Evolutionary conservation across 2,888 invertebrate genomes (phyloP), one percentile per base, ranked within the genome.

Genomic region (Brachyptera risi): DNA sequence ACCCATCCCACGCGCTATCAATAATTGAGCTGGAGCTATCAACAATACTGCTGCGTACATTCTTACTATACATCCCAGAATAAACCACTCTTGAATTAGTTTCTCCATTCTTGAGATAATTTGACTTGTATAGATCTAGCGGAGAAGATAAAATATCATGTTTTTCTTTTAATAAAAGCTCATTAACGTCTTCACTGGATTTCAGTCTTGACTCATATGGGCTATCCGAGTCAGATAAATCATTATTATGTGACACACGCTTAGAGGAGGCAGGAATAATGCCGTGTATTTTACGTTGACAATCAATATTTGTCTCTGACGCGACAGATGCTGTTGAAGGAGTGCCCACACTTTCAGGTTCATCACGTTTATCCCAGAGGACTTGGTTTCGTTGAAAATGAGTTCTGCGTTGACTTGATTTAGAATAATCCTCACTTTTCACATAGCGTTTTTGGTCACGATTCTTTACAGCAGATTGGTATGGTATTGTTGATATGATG

Each of bases 1-100:
- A 54, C 35, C 57, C 61, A 40, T 64, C 65, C 62, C 62, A 65
- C 19, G 62, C 42, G 3, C 49, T 35, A n/a, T n/a, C n/a, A n/a
- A n/a, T n/a, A n/a, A n/a, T n/a, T 5, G 63, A 63, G 15, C 54
- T 58, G 27, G 62, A 58, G 17, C 60, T 65, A 7, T 60, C 60
- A 13, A 26, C 40, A 11, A 42, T 51, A n/a, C 27, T 54, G 37
- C 59, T 56, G n/a, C n/a, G n/a, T n/a, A n/a, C n/a, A 23, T 13
- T 57, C 37, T 50, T 42, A 23, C 37, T 27, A 35, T 21, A 19
- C 11, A 54, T 35, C 11, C 49, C 54, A 26, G 60, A 56, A 11
- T 58, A 31, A 19, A 35, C 49, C 38, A 57, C 57, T n/a, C n/a
- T n/a, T n/a, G n/a, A n/a, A 23, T 60, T 63, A n/a, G 60, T 58